Evolutionary conservation across 2,888 invertebrate species (phyloP).

Genomic region (Drosophila mimica): DNA sequence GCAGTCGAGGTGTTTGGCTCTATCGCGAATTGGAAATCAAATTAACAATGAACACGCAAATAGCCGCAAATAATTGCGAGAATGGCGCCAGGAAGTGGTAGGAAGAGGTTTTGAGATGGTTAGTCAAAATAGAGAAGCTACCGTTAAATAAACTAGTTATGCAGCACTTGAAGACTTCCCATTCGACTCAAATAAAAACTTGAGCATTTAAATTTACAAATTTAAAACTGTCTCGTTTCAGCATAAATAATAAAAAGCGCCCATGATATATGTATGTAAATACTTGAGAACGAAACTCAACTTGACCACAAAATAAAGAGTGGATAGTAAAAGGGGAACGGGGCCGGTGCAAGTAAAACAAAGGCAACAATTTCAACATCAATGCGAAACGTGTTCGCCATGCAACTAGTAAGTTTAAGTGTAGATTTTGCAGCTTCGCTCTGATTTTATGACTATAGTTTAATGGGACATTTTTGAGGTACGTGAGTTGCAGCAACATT

Average conservation of each 20-base stretch:
- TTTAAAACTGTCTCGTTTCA: constrained; percentile 42
- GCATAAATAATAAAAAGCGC: constrained; percentile 24
- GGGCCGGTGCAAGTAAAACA: constrained; percentile 13
- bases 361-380: constrained; percentile 48
- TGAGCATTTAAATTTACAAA: constrained; percentile 61
- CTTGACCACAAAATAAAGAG: constrained; percentile 61
- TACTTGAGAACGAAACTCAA: constrained; percentile 26
- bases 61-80: constrained; percentile 62
- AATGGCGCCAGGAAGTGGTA: constrained; percentile 13
- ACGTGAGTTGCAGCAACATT: constrained; percentile 52
- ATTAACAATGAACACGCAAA: constrained; percentile 78
- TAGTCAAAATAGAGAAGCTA: constrained; percentile 7
- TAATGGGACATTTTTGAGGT: constrained; percentile 48
- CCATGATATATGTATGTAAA: constrained; percentile 54
- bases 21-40: constrained; percentile 69
- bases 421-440: constrained; percentile 29
- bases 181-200: constrained; percentile 22
- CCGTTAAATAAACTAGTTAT: constrained; percentile 26
- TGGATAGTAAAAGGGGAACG: constrained; percentile 14
- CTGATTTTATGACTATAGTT: constrained; percentile 66
- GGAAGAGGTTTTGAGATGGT: constrained; percentile 2
- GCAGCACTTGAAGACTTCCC: constrained; percentile 4
- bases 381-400: constrained; percentile 69
- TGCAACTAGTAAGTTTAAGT: constrained; percentile 30
- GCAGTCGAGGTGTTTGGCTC: constrained; percentile 59